phyloP scores from a whole-genome alignment of 2,113 vertebrate genomes.

The Pachypanchax playfairii region DNA sequence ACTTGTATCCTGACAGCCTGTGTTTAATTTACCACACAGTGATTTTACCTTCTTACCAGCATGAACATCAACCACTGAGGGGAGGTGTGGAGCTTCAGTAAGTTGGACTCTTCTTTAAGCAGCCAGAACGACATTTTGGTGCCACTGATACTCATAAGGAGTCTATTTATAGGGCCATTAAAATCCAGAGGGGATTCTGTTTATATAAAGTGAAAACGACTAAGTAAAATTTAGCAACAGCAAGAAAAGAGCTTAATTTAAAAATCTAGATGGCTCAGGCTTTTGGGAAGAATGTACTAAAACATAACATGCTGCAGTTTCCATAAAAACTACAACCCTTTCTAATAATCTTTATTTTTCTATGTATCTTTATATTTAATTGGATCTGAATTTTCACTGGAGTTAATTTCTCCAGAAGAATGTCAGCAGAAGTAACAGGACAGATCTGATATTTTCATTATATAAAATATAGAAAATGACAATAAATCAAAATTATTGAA shows the following conservation, averaged over 20 bases:
- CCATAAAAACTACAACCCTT: too few relatives aligned
- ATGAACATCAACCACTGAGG: slow-evolving; percentile 36
- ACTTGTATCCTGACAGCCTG: background rate
- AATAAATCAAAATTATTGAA: too few relatives aligned
- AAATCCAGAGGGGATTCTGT: slow-evolving; percentile 61
- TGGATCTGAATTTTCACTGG: too few relatives aligned
- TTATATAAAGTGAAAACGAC: slow-evolving; percentile 43
- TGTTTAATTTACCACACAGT: background rate
- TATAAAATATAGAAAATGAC: too few relatives aligned
- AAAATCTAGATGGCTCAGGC: slow-evolving; percentile 6
- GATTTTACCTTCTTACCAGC: background rate
- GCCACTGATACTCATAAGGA: slow-evolving; percentile 19
- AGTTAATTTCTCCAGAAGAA: too few relatives aligned
- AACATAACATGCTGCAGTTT: slow-evolving; percentile 1
- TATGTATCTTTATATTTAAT: background rate
- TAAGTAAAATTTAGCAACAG: too few relatives aligned
- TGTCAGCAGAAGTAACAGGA: too few relatives aligned
- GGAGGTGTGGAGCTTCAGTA: slow-evolving; percentile 29
- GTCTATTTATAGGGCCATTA: slow-evolving; percentile 66
- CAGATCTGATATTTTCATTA: too few relatives aligned
- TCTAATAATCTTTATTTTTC: too few relatives aligned
- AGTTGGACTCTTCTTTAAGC: slow-evolving; percentile 4
- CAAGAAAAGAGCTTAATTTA: slow-evolving; percentile 33
- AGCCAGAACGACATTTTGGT: slow-evolving; percentile 22
- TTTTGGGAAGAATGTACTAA: slow-evolving; percentile 14